A percentile compares a stretch with the other conserved stretches of the same genome.
These are phyloP conservation scores for Heteronetta atricapilla DNA, from an alignment of 2,113 vertebrate species.

Conservation along the genomic window DNA sequence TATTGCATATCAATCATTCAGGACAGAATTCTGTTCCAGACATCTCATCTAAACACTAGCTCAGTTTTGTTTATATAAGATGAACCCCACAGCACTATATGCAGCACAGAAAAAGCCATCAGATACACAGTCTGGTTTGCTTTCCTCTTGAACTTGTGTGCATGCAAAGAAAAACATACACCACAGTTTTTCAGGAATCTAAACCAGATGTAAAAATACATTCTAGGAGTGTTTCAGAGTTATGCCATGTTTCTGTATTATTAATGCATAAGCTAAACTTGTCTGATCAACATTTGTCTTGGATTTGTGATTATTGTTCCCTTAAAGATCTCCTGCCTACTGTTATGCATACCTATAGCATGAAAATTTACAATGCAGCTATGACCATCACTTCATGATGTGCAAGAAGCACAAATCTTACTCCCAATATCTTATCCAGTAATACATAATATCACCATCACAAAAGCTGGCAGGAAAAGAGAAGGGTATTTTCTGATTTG, in stretches of 20 bases:
- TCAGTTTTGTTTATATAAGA: not conserved
- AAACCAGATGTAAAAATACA: not conserved
- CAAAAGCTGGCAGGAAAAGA: not conserved
- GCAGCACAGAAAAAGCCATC: not conserved
- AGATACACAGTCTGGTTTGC: not conserved
- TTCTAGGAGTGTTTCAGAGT: not conserved
- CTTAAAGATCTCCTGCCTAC: not conserved
- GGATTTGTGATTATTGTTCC: not conserved
- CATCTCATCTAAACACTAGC: not conserved
- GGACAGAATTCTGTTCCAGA: not conserved
- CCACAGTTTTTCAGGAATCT: not conserved
- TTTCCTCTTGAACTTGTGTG: not conserved
- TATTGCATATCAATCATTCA: not conserved
- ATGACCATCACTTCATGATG: not conserved
- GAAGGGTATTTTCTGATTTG: not conserved
- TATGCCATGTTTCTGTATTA: not conserved
- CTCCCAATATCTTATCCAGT: not conserved
- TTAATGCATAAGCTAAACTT: not conserved
- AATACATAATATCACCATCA: not conserved
- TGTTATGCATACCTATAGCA: not conserved
- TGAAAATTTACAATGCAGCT: not conserved
- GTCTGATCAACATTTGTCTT: not conserved
- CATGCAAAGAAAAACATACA: not conserved
- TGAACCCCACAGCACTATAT: not conserved
- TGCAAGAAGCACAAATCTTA: not conserved